Percentiles rank a stretch among this genome's conserved stretches.
These are phyloP conservation scores for Drosophila koepferae DNA, from an alignment of 2,888 invertebrate species.

Conservation along the genomic window DNA sequence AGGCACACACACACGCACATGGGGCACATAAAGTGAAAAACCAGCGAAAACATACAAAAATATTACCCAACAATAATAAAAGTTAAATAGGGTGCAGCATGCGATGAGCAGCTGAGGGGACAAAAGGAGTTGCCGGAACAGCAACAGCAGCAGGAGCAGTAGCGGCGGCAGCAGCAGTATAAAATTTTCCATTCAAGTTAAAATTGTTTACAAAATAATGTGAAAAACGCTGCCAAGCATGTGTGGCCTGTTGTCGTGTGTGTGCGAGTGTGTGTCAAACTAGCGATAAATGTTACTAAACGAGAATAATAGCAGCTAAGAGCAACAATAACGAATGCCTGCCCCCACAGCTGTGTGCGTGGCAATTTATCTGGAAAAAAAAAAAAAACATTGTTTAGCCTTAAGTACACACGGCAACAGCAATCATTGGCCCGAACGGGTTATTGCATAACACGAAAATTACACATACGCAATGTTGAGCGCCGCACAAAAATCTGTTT, in stretches of 20 bases:
- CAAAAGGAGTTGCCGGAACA: conserved; percentile 14
- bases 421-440: conserved; percentile 49
- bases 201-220: conserved; percentile 81
- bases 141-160: conserved; percentile 10
- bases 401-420: conserved; percentile 51
- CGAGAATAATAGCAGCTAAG: conserved; percentile 60
- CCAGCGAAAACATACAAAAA: conserved; percentile 36
- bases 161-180: conserved; percentile 44
- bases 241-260: conserved; percentile 60
- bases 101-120: conserved; percentile 50
- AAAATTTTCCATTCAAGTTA: conserved; percentile 80
- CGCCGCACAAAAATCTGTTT: conserved; percentile 10
- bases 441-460: conserved; percentile 49
- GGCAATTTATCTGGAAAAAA: conserved; percentile 43
- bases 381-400: conserved; percentile 18
- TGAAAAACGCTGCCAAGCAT: conserved; percentile 78
- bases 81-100: conserved; percentile 77
- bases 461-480: conserved; percentile 61
- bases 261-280: conserved; percentile 64
- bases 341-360: conserved; percentile 44
- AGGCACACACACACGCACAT: conserved; percentile 24
- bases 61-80: conserved; percentile 55
- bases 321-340: conserved; percentile 33
- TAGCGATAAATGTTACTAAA: conserved; percentile 79
- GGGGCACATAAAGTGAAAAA: conserved; percentile 12